Percentiles rank a stretch among this genome's conserved stretches.
phyloP scores from a whole-genome alignment of 2,113 vertebrate genomes.

The Ammodramus savannarum region DNA sequence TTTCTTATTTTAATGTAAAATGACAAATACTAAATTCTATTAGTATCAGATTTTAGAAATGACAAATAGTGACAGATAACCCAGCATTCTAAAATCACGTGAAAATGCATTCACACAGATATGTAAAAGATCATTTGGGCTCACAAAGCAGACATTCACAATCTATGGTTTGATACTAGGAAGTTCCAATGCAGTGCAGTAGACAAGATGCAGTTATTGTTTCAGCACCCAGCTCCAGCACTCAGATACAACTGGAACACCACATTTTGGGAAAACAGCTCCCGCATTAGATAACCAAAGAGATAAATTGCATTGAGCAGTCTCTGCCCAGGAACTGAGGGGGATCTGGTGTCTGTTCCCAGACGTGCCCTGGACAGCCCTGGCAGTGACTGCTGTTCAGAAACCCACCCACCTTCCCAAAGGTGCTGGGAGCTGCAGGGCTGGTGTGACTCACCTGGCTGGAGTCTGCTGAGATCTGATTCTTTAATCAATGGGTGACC shows the following conservation, averaged over 20 bases:
- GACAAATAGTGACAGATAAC: not conserved
- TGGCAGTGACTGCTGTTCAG: not conserved
- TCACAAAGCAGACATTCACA: not conserved
- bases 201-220: not conserved
- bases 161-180: not conserved
- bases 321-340: not conserved
- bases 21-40: conserved; percentile 31
- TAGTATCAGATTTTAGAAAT: conserved; percentile 40
- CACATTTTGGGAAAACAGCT: not conserved
- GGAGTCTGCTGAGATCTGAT: not conserved
- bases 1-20: conserved; percentile 30
- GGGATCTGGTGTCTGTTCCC: not conserved
- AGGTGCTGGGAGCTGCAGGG: not conserved
- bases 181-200: not conserved
- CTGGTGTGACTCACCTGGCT: not conserved
- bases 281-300: not conserved
- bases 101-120: conserved; percentile 3
- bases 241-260: not conserved
- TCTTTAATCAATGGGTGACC: not conserved
- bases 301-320: not conserved
- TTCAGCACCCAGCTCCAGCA: not conserved
- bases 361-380: not conserved
- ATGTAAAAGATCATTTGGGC: not conserved
- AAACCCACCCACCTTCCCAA: not conserved
- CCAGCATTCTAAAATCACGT: conserved; percentile 20